Percentiles rank a stretch among this genome's conserved stretches.
These are phyloP conservation scores for Paramisgurnus dabryanus DNA, from an alignment of 2,113 vertebrate genomes.

Conservation along the genomic window DNA sequence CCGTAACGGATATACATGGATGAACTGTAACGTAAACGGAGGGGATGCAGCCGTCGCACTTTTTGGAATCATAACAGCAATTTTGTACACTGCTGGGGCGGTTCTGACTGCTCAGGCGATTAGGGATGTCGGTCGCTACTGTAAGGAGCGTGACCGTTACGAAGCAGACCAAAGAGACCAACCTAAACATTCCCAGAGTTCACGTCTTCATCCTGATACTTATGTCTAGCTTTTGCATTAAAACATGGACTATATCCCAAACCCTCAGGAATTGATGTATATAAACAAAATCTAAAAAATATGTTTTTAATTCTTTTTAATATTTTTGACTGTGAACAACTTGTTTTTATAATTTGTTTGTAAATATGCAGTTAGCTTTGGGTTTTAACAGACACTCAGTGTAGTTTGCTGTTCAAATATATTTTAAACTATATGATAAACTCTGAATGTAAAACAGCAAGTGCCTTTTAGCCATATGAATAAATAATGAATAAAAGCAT, in stretches of 20 bases:
- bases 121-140: conserved; percentile 58
- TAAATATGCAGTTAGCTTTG: not conserved
- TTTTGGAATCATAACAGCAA: conserved; percentile 74
- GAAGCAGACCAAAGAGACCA: conserved; percentile 39
- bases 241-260: not conserved
- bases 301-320: not conserved
- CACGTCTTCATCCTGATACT: conserved; percentile 50
- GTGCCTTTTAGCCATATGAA: too few relatives aligned
- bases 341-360: not conserved
- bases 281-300: not conserved
- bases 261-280: not conserved
- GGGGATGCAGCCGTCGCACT: conserved; percentile 78
- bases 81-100: conserved; percentile 71
- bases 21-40: conserved; percentile 81
- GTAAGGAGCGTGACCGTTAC: conserved; percentile 49
- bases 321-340: not conserved
- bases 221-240: conserved; percentile 25
- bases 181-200: conserved; percentile 13
- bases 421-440: too few relatives aligned
- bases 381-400: not conserved
- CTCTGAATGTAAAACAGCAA: too few relatives aligned
- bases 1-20: conserved; percentile 81
- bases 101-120: conserved; percentile 71
- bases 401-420: not conserved
- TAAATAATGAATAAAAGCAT: too few relatives aligned